Base-by-base conservation (phyloP, 2,888 invertebrate genomes). In the Drosophila atripex region DNA sequence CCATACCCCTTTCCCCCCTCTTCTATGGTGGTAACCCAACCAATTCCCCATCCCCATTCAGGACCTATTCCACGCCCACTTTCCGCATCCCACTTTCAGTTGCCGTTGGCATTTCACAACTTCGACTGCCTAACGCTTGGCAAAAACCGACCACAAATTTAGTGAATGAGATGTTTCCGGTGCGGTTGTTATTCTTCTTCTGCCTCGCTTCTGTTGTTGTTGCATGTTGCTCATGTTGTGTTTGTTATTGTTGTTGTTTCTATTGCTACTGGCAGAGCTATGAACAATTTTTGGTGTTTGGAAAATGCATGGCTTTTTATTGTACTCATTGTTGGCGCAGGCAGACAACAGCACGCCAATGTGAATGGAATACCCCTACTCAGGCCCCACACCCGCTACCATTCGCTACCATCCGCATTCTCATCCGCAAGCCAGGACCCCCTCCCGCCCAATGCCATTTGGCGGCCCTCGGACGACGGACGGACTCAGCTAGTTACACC, bases 91-190 rank as follows among this genome's bases (percentile, higher is more conserved):
- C 54, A 52, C 55, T 49, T 14, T 18, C 56, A 73, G 68, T 61
- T 71, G 72, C 77, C 84, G 71, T 68, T 77, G 86, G 78, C 84
- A 83, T 80, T 88, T 85, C 71, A 75, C 80, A 85, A 85, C 88
- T 88, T 83, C 85, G 82, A 87, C 87, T 87, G 87, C 86, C 80
- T 83, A 86, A 75, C 84, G 78, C 78, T 60, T 71, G 77, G 85
- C 85, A 80, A 75, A 75, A 79, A 77, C 70, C 78, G 84, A 84
- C 89, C 89, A 82, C 87, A 86, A 88, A 88, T 87, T 87, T 84
- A 86, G 89, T 88, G 89, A 88, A 87, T 87, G 89, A 87, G 89
- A 86, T 88, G 87, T 86, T 87, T 88, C 87, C 89, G 89, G 76
- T 88, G 88, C 82, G 85, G 88, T 88, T 82, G 88, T 85, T 76